These are phyloP conservation scores for Martes martes DNA, from an alignment of 2,113 vertebrate species.

Conservation along the genomic window DNA sequence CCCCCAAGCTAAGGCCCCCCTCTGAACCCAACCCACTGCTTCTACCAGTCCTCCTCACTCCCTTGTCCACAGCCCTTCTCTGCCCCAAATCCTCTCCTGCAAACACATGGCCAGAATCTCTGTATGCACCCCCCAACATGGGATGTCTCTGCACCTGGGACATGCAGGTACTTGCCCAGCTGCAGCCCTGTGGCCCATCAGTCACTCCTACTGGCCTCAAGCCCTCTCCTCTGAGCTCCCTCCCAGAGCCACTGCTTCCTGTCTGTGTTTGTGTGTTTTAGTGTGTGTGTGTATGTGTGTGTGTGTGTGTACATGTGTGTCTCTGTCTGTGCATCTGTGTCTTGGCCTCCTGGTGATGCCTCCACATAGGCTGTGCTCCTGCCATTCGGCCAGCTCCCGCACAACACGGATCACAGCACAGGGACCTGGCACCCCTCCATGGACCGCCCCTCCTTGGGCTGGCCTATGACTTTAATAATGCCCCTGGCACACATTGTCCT, in stretches of 20 bases:
- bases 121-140: fast-evolving
- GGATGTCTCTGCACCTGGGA: background rate
- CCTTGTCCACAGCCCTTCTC: background rate
- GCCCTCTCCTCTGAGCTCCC: background rate
- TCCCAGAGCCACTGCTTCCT: background rate
- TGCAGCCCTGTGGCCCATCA: background rate
- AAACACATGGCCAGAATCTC: background rate
- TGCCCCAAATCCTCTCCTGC: background rate
- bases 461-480: background rate
- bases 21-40: background rate
- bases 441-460: background rate
- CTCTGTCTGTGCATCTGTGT: background rate
- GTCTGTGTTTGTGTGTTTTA: background rate
- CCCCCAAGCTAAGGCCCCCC: background rate
- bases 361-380: background rate
- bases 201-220: background rate
- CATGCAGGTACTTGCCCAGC: background rate
- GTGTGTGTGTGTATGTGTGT: background rate
- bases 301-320: fast-evolving
- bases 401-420: background rate
- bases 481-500: background rate
- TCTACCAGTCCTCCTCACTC: background rate
- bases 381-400: background rate
- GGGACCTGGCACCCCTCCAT: background rate
- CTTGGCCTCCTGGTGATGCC: background rate